Base-by-base conservation (phyloP, 2,888 invertebrate genomes). In the Lepidochrysops patricia region DNA sequence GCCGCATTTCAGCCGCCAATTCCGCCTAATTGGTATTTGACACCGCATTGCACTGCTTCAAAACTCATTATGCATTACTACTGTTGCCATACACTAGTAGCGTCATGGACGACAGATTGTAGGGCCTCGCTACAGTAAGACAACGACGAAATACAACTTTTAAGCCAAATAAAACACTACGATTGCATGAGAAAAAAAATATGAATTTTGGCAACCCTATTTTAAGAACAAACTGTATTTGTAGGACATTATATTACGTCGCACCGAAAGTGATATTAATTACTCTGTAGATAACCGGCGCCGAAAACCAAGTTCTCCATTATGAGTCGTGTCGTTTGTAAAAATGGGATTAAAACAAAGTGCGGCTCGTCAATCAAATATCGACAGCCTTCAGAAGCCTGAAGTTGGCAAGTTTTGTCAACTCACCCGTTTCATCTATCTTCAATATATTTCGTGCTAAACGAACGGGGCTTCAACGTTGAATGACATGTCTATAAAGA, bases 291-390 rank as follows among this genome's bases (percentile, higher is more conserved):
- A 43, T 43, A 43, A 19, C 12, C 43, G 43, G 9, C 43, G 43
- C 9, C 3, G 9, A 9, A 32, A 50, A 58, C 49, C 48, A 56
- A 37, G 58, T 56, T 57, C 43, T 59, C 52, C 59, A 50, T 35
- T 52, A 58, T 62, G 60, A 60, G 58, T 58, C 27, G 35, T 49
- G 57, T 61, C 57, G 59, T 64, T 62, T 63, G 63, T 66, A 70
- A 71, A 71, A 73, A 73, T 67, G 64, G 68, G 71, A 75, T 72
- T 69, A 74, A 75, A 74, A 73, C 68, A 64, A 71, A 71, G 66
- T 67, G 64, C 66, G 62, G 66, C 67, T 72, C 72, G 71, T 76
- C 78, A 71, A 73, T 79, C 75, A 74, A 65, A 35, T 64, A 60
- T 54, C 62, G 60, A 34, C 60, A 60, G 58, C 57, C 61, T 61